A percentile compares a stretch with the other conserved stretches of the same genome.
phyloP scores from a whole-genome alignment of 92 coral and sea anemone species.

The Pocillopora meandrina region DNA sequence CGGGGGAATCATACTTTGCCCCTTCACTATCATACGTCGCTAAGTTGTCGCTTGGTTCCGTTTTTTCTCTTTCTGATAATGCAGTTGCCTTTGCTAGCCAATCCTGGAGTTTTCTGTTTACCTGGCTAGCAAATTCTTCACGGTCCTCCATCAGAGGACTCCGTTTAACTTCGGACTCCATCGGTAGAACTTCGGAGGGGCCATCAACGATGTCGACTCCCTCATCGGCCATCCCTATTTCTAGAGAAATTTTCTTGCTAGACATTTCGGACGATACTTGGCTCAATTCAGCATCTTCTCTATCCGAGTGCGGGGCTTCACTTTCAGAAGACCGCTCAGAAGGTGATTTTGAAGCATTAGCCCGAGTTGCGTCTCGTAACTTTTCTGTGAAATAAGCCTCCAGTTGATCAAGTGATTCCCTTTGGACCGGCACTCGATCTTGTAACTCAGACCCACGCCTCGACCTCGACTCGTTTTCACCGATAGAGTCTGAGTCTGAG shows the following conservation, averaged over 20 bases:
- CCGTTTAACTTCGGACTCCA: constrained; percentile 20
- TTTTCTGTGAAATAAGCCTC: constrained; percentile 80
- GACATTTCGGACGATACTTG: constrained; percentile 36
- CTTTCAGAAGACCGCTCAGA: constrained; percentile 57
- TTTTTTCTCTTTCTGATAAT: constrained; percentile 52
- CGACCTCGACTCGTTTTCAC: constrained; percentile 47
- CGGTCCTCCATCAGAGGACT: constrained; percentile 35
- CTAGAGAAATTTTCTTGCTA: constrained; percentile 44
- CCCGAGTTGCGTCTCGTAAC: constrained; percentile 61
- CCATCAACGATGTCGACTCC: constrained; percentile 37
- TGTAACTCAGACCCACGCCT: constrained; percentile 31
- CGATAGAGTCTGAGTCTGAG: constrained; percentile 38
- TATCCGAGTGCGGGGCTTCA: constrained; percentile 47
- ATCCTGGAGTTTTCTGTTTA: constrained; percentile 52
- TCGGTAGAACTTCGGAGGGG: constrained; percentile 1
- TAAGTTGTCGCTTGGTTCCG: neutral
- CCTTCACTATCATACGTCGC: constrained; percentile 48
- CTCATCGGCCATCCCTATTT: constrained; percentile 30
- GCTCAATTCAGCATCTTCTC: constrained; percentile 47
- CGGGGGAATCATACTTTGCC: constrained; percentile 7
- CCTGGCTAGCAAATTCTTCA: constrained; percentile 60
- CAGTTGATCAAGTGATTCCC: constrained; percentile 73
- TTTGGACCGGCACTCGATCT: constrained; percentile 25
- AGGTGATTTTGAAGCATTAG: constrained; percentile 32
- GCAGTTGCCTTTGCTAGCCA: constrained; percentile 65